phyloP scores from a whole-genome alignment of 2,888 invertebrate genomes.

The Hydriomena furcata region DNA sequence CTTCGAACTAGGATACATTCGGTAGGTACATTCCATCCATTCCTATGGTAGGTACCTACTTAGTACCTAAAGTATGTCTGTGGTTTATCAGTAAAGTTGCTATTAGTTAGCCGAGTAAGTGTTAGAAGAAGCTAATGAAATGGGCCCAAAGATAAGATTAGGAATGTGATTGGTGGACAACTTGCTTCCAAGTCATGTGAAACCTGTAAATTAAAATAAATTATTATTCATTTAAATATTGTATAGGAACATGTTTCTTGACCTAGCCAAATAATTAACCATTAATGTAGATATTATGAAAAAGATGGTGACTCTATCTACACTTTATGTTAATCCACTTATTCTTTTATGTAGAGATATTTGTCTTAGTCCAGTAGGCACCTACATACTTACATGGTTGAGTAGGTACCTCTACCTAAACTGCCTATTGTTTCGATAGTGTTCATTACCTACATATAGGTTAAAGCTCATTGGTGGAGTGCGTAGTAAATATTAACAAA shows the following conservation, averaged over 20 bases:
- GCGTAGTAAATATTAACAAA: too few relatives aligned
- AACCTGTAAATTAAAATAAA: slow-evolving; percentile 26
- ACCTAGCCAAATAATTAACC: too few relatives aligned
- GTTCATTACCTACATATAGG: too few relatives aligned
- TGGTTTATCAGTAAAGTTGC: neutral
- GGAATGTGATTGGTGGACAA: slow-evolving; percentile 25
- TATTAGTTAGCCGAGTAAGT: neutral
- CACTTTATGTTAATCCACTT: too few relatives aligned
- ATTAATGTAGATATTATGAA: too few relatives aligned
- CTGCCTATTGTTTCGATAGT: neutral
- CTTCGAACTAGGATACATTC: neutral
- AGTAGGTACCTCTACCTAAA: neutral
- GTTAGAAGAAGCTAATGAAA: slow-evolving; percentile 3
- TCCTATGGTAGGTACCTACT: too few relatives aligned
- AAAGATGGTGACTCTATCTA: too few relatives aligned
- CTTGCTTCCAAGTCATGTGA: slow-evolving; percentile 21
- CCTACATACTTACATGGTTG: neutral
- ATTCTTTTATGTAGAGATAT: too few relatives aligned
- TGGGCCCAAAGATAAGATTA: slow-evolving; percentile 36
- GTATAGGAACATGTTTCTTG: too few relatives aligned
- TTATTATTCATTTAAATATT: slow-evolving; percentile 14
- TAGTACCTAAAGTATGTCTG: too few relatives aligned
- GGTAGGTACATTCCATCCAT: too few relatives aligned
- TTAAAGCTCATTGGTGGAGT: too few relatives aligned
- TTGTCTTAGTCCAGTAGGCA: neutral